Evolutionary conservation across 2,888 invertebrate genomes (phyloP).

Genomic region (Apomyelois bistriatella): DNA sequence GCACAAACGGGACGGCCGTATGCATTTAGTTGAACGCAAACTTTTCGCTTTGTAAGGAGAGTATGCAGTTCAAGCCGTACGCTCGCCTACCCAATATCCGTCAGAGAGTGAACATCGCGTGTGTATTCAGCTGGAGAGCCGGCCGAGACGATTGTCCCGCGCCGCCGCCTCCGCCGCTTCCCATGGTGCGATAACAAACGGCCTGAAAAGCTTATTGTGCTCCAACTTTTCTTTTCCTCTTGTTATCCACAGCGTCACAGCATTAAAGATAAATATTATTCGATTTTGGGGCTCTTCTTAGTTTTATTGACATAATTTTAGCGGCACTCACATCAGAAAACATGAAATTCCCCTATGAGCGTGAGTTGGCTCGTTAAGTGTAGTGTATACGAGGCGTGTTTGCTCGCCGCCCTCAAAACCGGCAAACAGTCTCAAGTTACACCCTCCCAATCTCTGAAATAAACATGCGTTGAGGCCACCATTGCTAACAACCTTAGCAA

Average conservation of each 20-base stretch:
- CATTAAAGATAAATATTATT: slow-evolving; percentile 46
- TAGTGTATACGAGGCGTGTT: slow-evolving; percentile 51
- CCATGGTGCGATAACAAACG: slow-evolving; percentile 53
- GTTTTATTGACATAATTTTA: slow-evolving; percentile 48
- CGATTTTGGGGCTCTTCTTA: slow-evolving; percentile 37
- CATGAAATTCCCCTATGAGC: slow-evolving; percentile 52
- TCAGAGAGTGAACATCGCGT: slow-evolving; percentile 46
- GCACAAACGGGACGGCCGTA: slow-evolving; percentile 51
- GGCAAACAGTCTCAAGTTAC: slow-evolving; percentile 67
- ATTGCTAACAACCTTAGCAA: slow-evolving; percentile 60
- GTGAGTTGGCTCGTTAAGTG: slow-evolving; percentile 63
- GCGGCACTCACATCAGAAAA: slow-evolving; percentile 29
- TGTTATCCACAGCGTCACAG: slow-evolving; percentile 29
- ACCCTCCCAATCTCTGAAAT: slow-evolving; percentile 69
- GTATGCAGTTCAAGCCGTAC: slow-evolving; percentile 58
- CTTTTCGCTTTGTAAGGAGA: slow-evolving; percentile 67
- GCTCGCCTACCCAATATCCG: slow-evolving; percentile 64
- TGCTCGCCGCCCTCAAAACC: slow-evolving; percentile 59
- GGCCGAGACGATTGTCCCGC: slow-evolving; percentile 28
- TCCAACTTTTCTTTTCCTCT: slow-evolving; percentile 32
- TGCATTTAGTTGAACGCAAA: slow-evolving; percentile 67
- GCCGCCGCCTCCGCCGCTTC: slow-evolving; percentile 24
- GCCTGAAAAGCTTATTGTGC: slow-evolving; percentile 44
- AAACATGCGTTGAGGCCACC: slow-evolving; percentile 65
- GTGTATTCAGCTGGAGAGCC: slow-evolving; percentile 50